These are phyloP conservation scores for Leptodactylus fallax DNA, from an alignment of 2,797 vertebrate genomes.

Conservation along the genomic window DNA sequence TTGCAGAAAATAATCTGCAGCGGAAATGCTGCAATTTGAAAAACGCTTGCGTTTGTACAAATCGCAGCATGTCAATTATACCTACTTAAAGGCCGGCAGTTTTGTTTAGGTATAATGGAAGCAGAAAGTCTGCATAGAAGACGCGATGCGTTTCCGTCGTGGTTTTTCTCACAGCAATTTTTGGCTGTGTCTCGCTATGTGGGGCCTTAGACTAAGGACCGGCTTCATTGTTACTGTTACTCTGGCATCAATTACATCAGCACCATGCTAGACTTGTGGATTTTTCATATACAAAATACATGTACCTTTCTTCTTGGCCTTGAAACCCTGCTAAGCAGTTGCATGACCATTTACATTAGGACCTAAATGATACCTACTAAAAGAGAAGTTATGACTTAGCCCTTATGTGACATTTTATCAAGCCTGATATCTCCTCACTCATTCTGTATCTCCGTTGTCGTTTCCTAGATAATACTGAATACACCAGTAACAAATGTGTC, in stretches of 20 bases:
- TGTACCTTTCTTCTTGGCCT: neutral
- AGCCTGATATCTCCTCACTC: neutral
- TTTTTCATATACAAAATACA: neutral
- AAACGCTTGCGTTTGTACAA: too few species aligned
- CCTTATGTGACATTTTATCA: neutral
- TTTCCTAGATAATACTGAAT: neutral
- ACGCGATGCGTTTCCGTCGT: too few species aligned
- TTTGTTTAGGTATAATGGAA: too few species aligned
- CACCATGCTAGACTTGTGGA: neutral
- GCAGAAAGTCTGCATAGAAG: too few species aligned
- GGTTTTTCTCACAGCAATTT: too few species aligned
- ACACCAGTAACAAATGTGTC: neutral
- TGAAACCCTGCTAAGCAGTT: neutral
- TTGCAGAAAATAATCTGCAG: too few species aligned
- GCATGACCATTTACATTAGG: neutral
- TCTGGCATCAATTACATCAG: neutral
- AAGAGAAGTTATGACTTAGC: neutral
- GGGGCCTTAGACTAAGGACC: too few species aligned
- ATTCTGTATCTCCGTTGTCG: neutral
- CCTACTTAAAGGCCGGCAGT: too few species aligned
- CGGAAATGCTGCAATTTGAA: too few species aligned
- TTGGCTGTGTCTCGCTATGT: too few species aligned
- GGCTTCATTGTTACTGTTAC: neutral
- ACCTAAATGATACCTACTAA: neutral
- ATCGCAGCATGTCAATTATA: too few species aligned